Evolutionary conservation across 2,797 vertebrate genomes (phyloP), one percentile per base, ranked within the genome.

Genomic region (Selene dorsalis): DNA sequence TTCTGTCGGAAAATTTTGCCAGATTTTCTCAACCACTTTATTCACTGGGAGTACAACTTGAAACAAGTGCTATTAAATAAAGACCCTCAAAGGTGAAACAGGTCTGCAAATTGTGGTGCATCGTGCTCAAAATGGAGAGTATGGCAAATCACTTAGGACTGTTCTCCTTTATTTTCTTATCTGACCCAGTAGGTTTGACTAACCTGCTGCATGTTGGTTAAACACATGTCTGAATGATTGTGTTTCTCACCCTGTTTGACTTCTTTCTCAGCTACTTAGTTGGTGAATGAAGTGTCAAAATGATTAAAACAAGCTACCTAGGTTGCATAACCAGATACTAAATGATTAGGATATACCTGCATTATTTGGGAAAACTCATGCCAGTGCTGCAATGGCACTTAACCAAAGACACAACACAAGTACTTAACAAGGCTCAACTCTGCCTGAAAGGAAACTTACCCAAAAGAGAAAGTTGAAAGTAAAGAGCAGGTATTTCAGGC

Each of bases 401-500:
- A 0, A 35, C n/a, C n/a, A n/a, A n/a, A n/a, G n/a, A n/a, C 13
- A 65, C 43, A 20, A 65, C 64, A 77, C 45, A 8, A 35, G 32
- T 8, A 35, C 32, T 8, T 35, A 35, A 20, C 39, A 5, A 38
- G 61, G 20, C 11, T 69, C 4, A 47, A 58, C 26, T 12, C 10
- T 1, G 26, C 24, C 20, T 13, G 13, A 71, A 26, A 38, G 64
- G 11, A 82, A 73, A 91, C 97, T 95, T 90, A 99, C 98, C 98
- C 97, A 99, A 85, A 99, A 99, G 80, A 98, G 96, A 91, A 98
- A 98, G 93, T 98, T 99, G 94, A 98, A 99, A 18, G 95, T 93
- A 83, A 99, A 97, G 61, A 99, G 96, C 66, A 99, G 94, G 83
- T 98, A 99, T 80, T 99, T 99, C 88, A 99, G 94, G 89, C 97